phyloP scores from a whole-genome alignment of 2,888 invertebrate species.

The Dryobota labecula region DNA sequence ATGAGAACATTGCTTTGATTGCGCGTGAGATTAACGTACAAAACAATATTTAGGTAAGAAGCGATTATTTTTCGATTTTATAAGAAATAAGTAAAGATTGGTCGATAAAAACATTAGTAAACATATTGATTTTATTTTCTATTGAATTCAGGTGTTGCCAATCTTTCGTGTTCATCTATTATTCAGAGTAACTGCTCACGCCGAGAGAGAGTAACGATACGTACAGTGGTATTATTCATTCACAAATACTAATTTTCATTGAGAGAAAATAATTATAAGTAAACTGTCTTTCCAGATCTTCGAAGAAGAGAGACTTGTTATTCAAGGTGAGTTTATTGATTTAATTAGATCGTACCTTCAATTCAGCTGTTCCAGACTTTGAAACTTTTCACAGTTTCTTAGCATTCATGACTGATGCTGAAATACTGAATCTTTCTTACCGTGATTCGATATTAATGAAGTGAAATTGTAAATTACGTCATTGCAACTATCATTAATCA shows the following conservation, averaged over 20 bases:
- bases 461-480: background rate
- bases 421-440: background rate
- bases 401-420: background rate
- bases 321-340: conserved; percentile 12
- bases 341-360: background rate
- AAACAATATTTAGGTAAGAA: conserved; percentile 18
- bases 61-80: conserved; percentile 20
- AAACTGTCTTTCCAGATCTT: conserved; percentile 4
- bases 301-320: conserved; percentile 3
- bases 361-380: conserved; percentile 3
- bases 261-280: conserved; percentile 30
- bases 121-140: conserved; percentile 25
- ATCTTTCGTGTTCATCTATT: conserved; percentile 46
- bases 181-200: conserved; percentile 32
- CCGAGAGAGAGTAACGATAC: conserved; percentile 37
- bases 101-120: conserved; percentile 3
- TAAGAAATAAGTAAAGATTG: background rate
- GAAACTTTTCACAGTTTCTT: background rate
- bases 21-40: conserved; percentile 28
- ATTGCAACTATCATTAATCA: background rate
- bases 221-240: conserved; percentile 38
- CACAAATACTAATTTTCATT: conserved; percentile 38
- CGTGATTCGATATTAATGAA: background rate
- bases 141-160: conserved; percentile 39
- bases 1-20: conserved; percentile 48